Evolutionary conservation across 2,113 vertebrate genomes (phyloP).

Genomic region (Rhineura floridana): DNA sequence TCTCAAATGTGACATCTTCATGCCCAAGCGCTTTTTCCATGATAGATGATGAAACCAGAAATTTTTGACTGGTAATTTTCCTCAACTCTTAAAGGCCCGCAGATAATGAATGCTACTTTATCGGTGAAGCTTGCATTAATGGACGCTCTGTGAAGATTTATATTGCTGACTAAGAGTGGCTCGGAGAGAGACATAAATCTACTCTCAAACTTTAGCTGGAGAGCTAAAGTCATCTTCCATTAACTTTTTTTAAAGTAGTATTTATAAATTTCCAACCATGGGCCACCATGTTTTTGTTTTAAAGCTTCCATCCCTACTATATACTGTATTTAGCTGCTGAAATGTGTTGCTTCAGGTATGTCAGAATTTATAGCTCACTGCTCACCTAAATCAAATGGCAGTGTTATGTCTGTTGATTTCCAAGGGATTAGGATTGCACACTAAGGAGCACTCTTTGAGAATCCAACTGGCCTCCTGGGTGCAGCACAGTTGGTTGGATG

Average conservation of each 20-base stretch:
- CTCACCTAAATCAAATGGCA: background rate
- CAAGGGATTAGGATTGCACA: background rate
- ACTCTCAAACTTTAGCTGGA: no score
- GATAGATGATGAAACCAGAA: no score
- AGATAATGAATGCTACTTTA: no score
- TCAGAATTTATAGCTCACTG: background rate
- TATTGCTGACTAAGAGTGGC: no score
- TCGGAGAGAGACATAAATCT: no score
- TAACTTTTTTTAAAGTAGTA: background rate
- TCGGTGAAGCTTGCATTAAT: no score
- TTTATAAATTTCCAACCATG: slow-evolving; percentile 33
- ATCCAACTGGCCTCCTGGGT: background rate
- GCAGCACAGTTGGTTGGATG: background rate
- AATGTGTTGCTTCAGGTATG: slow-evolving; percentile 14
- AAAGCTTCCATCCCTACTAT: slow-evolving; percentile 3
- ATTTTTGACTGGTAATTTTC: no score
- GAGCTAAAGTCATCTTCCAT: no score
- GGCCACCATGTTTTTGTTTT: slow-evolving; percentile 46
- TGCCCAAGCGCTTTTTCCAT: no score
- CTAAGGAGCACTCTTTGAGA: background rate
- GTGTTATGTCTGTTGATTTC: slow-evolving; percentile 14
- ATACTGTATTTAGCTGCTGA: slow-evolving; percentile 24
- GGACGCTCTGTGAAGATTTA: no score
- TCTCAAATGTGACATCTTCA: no score
- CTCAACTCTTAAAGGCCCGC: no score